These are phyloP conservation scores for Platysternon megacephalum DNA, from an alignment of 2,113 vertebrate species.

Conservation along the genomic window DNA sequence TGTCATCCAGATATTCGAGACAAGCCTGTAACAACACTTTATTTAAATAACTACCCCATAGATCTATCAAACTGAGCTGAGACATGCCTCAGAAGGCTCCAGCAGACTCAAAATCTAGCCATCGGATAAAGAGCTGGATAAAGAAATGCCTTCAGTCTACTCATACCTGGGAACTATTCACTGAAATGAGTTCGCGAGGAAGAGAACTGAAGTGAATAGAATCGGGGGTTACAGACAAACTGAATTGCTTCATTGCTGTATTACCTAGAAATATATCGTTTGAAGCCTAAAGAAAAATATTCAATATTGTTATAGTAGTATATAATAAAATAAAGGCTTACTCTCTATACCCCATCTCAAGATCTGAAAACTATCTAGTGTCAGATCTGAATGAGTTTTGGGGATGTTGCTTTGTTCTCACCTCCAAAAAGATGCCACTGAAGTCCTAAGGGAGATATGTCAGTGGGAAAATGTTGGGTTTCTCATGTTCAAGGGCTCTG, in stretches of 20 bases:
- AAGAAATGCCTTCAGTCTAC: neutral
- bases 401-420: neutral
- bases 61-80: conserved; percentile 62
- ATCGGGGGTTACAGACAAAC: neutral
- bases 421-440: neutral
- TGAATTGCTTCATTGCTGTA: conserved; percentile 52
- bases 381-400: neutral
- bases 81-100: conserved; percentile 32
- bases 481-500: neutral
- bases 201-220: neutral
- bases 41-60: conserved; percentile 66
- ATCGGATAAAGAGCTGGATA: neutral
- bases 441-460: neutral
- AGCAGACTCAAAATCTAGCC: neutral
- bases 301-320: neutral
- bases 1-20: conserved; percentile 45
- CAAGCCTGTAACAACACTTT: conserved; percentile 43
- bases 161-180: conserved; percentile 30
- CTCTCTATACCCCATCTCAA: neutral
- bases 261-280: conserved; percentile 63
- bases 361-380: neutral
- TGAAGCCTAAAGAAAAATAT: conserved; percentile 51
- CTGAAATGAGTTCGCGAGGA: neutral
- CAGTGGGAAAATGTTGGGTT: neutral
- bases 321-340: conserved; percentile 21